Evolutionary conservation across 2,888 invertebrate genomes (phyloP).

Genomic region (Bursaphelenchus okinawaensis): DNA sequence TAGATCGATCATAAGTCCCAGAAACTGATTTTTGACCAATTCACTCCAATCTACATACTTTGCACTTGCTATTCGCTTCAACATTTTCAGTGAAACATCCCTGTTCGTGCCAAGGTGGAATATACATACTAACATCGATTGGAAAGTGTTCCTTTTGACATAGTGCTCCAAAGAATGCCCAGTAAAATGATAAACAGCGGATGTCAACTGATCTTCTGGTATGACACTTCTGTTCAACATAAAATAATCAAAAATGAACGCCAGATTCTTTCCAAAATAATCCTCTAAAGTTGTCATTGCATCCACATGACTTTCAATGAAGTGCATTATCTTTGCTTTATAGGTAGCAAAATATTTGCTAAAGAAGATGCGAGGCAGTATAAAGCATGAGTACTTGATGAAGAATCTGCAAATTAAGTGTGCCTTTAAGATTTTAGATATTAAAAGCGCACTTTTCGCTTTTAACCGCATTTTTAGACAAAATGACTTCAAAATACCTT

Average conservation of each 20-base stretch:
- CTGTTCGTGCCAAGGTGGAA: not conserved
- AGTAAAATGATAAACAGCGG: not conserved
- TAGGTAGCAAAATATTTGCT: not conserved
- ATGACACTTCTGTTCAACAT: not conserved
- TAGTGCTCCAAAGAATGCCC: not conserved
- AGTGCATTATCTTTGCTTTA: not conserved
- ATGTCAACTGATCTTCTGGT: not conserved
- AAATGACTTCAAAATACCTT: not conserved
- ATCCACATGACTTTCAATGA: not conserved
- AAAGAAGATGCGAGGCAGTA: not conserved
- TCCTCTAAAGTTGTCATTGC: not conserved
- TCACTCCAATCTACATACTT: not conserved
- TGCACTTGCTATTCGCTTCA: not conserved
- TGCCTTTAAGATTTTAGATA: too few relatives aligned
- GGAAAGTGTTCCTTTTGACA: not conserved
- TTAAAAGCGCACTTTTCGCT: not conserved
- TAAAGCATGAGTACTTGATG: not conserved
- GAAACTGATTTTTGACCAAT: not conserved
- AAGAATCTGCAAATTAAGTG: not conserved
- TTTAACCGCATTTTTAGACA: not conserved
- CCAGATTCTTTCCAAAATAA: not conserved
- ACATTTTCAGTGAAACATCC: not conserved
- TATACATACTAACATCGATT: not conserved
- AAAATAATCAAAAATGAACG: not conserved
- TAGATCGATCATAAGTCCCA: not conserved